A percentile compares a stretch with the other conserved stretches of the same genome.
phyloP scores from a whole-genome alignment of 1,140 invertebrate species.

The Rhyacophila brunnea region DNA sequence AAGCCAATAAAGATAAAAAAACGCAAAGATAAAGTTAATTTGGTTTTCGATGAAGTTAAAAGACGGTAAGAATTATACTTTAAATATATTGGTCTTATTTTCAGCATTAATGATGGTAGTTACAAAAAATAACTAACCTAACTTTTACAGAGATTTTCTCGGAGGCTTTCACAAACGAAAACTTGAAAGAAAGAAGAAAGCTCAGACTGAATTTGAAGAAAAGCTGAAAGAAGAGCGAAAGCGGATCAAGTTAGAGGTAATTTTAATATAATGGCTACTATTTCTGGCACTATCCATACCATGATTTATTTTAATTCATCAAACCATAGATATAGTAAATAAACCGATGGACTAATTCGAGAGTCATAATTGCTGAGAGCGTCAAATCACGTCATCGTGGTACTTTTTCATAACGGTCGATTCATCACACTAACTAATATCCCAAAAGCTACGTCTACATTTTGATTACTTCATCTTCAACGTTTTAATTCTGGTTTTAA shows the following conservation, averaged over 20 bases:
- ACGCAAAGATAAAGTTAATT: slow-evolving; percentile 44
- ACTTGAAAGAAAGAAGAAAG: slow-evolving; percentile 67
- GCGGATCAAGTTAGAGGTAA: slow-evolving; percentile 68
- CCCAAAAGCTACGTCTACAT: too few relatives aligned
- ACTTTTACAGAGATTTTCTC: slow-evolving; percentile 62
- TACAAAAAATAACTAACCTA: slow-evolving; percentile 6
- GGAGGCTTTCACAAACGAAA: slow-evolving; percentile 77
- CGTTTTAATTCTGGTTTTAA: too few relatives aligned
- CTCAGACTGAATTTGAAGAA: slow-evolving; percentile 65
- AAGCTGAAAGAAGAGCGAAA: slow-evolving; percentile 73
- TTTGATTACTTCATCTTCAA: too few relatives aligned
- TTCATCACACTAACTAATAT: too few relatives aligned
- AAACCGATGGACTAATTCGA: too few relatives aligned
- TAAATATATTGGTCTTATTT: slow-evolving; percentile 9
- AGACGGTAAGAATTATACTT: slow-evolving; percentile 42
- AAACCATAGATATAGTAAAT: too few relatives aligned
- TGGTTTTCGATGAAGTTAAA: slow-evolving; percentile 54
- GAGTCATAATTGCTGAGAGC: too few relatives aligned
- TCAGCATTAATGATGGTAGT: neutral
- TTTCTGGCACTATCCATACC: too few relatives aligned
- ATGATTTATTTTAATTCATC: too few relatives aligned
- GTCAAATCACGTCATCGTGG: too few relatives aligned
- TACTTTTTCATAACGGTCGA: too few relatives aligned
- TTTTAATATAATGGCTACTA: too few relatives aligned
- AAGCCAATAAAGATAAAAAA: slow-evolving; percentile 41